Evolutionary conservation across 2,797 vertebrate species (phyloP), one percentile per base, ranked within the genome.

Genomic region (Neosalanx taihuensis): DNA sequence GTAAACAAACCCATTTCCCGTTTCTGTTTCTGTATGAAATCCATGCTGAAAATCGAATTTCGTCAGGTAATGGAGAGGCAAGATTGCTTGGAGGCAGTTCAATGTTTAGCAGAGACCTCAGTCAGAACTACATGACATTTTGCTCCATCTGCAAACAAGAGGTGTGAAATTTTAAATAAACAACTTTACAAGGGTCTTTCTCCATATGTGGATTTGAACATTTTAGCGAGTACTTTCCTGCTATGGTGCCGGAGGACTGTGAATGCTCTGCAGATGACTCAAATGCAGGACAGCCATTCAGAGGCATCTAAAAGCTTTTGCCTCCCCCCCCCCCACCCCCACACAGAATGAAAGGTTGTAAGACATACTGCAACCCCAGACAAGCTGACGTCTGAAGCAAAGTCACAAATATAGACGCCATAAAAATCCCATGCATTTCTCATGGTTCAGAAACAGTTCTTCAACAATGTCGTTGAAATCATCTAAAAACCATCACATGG

Each of bases 231-330:
- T 69, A 65, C 58, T 66, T 67, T 63, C 18, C 31, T 23, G 12
- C 1, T 49, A 15, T 35, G 64, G 71, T 59, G 70, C 73, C 59
- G 18, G 41, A 72, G 73, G 71, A 70, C 46, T 57, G 76, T 17
- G 41, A 20, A 56, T 13, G 46, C 56, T 3, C 26, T 60, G n/a
- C 56, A 37, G 63, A 17, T 70, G 31, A 61, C 20, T 62, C 23
- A 20, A 61, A 72, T 70, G 51, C n/a, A 58, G 33, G 67, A 23
- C 62, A 23, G 41, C 20, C 66, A 23, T 56, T 58, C 29, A 72
- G 29, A 51, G 61, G 29, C 61, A 37, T 65, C 68, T 69, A 69
- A 75, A 78, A 74, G 56, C 73, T 63, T 67, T 29, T 49, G 10
- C 49, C 49, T 20, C n/a, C 56, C 51, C 58, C 72, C 26, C 26